These are phyloP conservation scores for Ondatra zibethicus DNA, from an alignment of 2,113 vertebrate species.

Conservation along the genomic window DNA sequence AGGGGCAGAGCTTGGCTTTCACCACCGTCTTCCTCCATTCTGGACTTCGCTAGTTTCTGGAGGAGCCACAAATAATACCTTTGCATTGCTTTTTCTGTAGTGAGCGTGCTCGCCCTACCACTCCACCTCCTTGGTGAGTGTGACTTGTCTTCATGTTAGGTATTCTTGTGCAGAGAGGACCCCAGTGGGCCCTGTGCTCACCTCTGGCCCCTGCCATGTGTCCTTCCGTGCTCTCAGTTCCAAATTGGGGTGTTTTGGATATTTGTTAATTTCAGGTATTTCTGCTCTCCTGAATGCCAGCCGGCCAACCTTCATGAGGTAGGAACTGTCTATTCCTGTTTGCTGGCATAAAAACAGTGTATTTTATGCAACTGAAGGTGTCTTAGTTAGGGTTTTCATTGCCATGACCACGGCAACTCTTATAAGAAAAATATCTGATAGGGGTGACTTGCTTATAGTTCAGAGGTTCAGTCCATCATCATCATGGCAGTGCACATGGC, in stretches of 20 bases:
- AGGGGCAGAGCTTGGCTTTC: neutral
- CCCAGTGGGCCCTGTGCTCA: neutral
- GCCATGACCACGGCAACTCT: neutral
- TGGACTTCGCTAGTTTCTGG: neutral
- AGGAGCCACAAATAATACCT: neutral
- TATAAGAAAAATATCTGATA: neutral
- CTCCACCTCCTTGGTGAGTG: neutral
- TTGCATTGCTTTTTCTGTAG: neutral
- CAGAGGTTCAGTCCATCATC: neutral
- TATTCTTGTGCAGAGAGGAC: neutral
- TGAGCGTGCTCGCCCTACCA: neutral
- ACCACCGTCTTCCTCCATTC: neutral
- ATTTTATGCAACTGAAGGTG: neutral
- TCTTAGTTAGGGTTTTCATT: neutral
- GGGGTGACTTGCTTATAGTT: neutral
- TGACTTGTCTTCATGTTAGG: neutral
- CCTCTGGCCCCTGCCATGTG: rapidly evolving
- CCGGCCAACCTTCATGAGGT: neutral
- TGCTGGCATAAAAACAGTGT: neutral
- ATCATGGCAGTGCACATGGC: neutral
- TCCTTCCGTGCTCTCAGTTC: neutral
- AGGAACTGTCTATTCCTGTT: neutral
- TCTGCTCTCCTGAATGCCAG: neutral
- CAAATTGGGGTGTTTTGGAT: neutral
- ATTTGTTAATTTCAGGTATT: neutral